A percentile compares a stretch with the other conserved stretches of the same genome.
Conservation (phyloP, 1,140 invertebrate genomes). For the Cotesia chilonis region DNA sequence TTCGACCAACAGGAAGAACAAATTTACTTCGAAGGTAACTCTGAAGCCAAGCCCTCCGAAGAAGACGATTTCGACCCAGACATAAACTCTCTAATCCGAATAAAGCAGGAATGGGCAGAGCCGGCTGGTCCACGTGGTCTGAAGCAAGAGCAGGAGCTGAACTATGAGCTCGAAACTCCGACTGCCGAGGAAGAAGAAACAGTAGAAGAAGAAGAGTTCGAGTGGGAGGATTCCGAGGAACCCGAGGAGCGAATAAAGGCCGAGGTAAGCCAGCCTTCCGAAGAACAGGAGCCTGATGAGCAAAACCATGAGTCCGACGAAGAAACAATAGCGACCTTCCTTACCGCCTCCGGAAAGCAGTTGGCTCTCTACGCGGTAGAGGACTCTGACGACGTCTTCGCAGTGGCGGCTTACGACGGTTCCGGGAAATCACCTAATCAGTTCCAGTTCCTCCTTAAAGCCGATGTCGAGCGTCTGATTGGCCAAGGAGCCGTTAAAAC, state of each 20-base stretch:
- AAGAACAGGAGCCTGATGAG: background rate
- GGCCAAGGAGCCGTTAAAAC: slow-evolving; percentile 63
- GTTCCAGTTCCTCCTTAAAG: slow-evolving; percentile 62
- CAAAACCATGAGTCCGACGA: slow-evolving; percentile 45
- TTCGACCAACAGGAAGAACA: background rate
- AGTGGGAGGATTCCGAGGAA: no score
- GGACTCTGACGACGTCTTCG: slow-evolving; percentile 63
- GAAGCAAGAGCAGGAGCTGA: no score
- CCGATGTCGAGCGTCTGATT: slow-evolving; percentile 62
- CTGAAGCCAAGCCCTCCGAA: background rate
- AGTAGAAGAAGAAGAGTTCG: no score
- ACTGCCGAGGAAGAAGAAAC: no score
- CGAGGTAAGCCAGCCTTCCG: no score
- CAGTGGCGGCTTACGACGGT: slow-evolving; percentile 62
- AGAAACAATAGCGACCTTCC: slow-evolving; percentile 63
- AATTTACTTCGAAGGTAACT: background rate
- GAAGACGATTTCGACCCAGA: slow-evolving; percentile 2
- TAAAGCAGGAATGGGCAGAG: background rate
- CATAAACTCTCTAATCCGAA: background rate
- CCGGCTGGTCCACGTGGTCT: no score
- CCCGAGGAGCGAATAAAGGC: no score
- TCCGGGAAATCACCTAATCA: slow-evolving; percentile 59
- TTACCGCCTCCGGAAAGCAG: slow-evolving; percentile 60
- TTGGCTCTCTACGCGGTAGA: slow-evolving; percentile 63
- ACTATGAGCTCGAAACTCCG: no score